Evolutionary conservation across 2,888 invertebrate species (phyloP).

Genomic region (Vannuccia rotundouncinata): DNA sequence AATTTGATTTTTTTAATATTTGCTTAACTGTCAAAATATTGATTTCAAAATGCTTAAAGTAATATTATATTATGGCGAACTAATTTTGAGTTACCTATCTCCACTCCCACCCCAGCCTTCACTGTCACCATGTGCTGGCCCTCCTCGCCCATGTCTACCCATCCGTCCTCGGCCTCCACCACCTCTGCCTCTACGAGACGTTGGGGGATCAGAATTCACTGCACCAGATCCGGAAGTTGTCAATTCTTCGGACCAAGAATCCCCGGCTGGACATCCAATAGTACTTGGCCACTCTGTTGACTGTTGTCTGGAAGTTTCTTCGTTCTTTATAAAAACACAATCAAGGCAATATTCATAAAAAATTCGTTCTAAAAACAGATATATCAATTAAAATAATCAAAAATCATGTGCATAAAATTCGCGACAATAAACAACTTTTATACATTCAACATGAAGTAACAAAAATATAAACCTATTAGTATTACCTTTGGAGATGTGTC

Average conservation of each 20-base stretch:
- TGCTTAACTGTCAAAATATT: too few species aligned
- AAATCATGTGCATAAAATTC: too few species aligned
- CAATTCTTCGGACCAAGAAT: not conserved
- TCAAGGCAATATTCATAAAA: too few species aligned
- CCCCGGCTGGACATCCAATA: not conserved
- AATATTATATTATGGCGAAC: too few species aligned
- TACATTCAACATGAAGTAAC: too few species aligned
- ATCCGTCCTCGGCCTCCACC: not conserved
- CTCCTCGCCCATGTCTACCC: not conserved
- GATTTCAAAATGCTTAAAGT: too few species aligned
- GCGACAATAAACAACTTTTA: too few species aligned
- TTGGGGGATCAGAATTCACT: not conserved
- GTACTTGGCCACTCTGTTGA: not conserved
- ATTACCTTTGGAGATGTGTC: too few species aligned
- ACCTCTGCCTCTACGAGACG: not conserved
- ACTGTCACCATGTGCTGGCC: not conserved
- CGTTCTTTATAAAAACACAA: not conserved
- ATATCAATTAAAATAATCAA: too few species aligned
- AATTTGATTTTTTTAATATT: not conserved
- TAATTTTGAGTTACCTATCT: not conserved
- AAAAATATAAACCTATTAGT: too few species aligned
- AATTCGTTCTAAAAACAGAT: too few species aligned
- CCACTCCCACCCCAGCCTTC: not conserved
- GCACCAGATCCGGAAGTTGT: not conserved
- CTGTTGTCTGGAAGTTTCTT: not conserved